Conservation (phyloP, 2,113 vertebrate genomes). For the Myrmophylax atrothorax region DNA sequence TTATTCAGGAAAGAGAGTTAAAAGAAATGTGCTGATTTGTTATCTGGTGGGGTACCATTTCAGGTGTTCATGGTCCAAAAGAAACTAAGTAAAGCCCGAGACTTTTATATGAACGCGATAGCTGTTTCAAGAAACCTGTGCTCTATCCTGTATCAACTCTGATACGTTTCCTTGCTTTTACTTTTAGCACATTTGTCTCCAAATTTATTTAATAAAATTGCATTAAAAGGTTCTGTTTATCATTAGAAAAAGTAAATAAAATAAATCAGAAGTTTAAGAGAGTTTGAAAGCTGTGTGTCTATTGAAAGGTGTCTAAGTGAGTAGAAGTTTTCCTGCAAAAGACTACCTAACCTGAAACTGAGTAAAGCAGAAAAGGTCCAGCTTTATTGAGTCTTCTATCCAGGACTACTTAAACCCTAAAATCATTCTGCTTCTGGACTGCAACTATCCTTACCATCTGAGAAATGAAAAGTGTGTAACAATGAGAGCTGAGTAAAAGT, state of each 20-base stretch:
- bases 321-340: background rate
- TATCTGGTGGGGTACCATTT: background rate
- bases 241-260: background rate
- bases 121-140: background rate
- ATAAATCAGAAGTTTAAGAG: background rate
- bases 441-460: background rate
- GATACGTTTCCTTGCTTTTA: background rate
- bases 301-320: background rate
- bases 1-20: background rate
- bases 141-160: background rate
- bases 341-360: background rate
- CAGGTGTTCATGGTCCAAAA: background rate
- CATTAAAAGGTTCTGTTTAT: background rate
- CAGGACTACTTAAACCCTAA: background rate
- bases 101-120: background rate
- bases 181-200: background rate
- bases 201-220: background rate
- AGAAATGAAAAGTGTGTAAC: background rate
- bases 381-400: background rate
- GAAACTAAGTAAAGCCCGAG: background rate
- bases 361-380: background rate
- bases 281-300: background rate
- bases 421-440: background rate
- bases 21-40: constrained; percentile 9
- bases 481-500: background rate